Conservation (phyloP, 2,797 vertebrate species). For the Anguilla obscura region DNA sequence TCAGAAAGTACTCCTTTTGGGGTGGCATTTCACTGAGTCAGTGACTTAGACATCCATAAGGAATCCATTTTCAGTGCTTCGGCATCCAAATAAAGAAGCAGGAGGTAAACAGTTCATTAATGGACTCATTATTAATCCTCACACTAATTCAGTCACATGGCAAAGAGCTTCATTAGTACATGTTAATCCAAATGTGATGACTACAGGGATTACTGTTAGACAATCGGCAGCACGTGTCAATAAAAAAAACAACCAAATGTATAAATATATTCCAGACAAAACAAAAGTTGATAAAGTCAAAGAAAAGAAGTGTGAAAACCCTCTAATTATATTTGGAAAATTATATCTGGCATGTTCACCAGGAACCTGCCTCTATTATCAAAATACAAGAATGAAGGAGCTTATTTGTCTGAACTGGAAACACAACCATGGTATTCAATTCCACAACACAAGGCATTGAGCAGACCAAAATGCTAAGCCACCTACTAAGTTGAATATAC, state of each 20-base stretch:
- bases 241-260: neutral
- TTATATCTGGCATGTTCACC: neutral
- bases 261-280: neutral
- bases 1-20: neutral
- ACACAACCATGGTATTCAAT: neutral
- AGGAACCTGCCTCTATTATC: neutral
- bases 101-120: slow-evolving; percentile 7
- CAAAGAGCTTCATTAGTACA: neutral
- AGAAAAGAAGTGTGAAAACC: neutral
- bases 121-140: neutral
- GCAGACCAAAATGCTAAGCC: neutral
- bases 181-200: neutral
- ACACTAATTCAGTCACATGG: neutral
- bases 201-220: neutral
- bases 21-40: neutral
- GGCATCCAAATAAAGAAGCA: neutral
- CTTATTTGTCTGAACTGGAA: neutral
- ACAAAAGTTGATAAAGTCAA: neutral
- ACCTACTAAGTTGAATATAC: neutral
- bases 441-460: neutral
- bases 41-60: neutral
- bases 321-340: neutral
- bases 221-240: neutral
- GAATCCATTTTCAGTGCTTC: neutral
- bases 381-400: neutral